phyloP scores from a whole-genome alignment of 2,888 invertebrate species.

The Melipona beecheii region DNA sequence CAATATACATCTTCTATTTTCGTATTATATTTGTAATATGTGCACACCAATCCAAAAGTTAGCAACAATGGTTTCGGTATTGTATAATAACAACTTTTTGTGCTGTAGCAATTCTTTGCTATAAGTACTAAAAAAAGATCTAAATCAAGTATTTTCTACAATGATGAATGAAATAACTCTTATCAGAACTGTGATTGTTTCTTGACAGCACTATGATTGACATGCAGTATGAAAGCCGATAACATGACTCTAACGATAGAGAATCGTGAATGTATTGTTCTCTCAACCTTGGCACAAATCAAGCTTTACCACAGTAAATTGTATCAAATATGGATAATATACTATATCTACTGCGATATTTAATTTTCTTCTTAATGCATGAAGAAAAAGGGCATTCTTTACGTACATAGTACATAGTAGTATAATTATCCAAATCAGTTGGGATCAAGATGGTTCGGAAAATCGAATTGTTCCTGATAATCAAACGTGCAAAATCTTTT shows the following conservation, averaged over 20 bases:
- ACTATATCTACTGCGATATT: neutral
- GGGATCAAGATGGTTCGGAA: too few species aligned
- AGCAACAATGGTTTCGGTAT: too few species aligned
- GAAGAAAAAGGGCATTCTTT: too few species aligned
- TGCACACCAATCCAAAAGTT: neutral
- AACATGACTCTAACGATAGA: slow-evolving; percentile 12
- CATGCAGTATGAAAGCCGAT: slow-evolving; percentile 21
- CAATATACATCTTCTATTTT: neutral
- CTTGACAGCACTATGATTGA: slow-evolving; percentile 28
- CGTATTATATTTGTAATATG: neutral
- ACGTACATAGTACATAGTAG: too few species aligned
- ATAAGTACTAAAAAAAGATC: neutral
- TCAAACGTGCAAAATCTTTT: too few species aligned
- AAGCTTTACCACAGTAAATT: neutral
- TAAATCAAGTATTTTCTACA: neutral
- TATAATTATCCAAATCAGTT: too few species aligned
- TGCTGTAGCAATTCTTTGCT: neutral
- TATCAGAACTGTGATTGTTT: slow-evolving; percentile 30
- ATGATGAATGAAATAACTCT: slow-evolving; percentile 14
- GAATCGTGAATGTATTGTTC: slow-evolving; percentile 14
- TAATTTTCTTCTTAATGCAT: too few species aligned
- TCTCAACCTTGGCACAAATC: neutral
- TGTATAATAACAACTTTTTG: neutral
- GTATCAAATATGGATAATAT: neutral
- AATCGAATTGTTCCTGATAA: too few species aligned